Evolutionary conservation across 1,140 invertebrate genomes (phyloP), one percentile per base, ranked within the genome.

Genomic region (Drosophila subobscura): DNA sequence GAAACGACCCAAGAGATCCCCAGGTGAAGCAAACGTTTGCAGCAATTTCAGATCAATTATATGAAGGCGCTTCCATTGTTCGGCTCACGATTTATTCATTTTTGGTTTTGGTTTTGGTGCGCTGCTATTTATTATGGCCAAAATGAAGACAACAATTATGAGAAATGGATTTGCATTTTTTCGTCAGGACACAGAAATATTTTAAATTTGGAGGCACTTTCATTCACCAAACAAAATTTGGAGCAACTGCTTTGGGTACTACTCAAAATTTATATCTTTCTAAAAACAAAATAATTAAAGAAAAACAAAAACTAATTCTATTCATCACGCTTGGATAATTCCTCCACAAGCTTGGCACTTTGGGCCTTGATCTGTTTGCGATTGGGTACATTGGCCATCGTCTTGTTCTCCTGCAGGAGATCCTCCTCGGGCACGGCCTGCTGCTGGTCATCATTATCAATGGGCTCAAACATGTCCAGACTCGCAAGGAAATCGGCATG

Each of bases 341-440:
- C 90, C 22, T 91, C 90, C 2, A 91, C 52, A 6, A 79, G 56
- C 52, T 89, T 88, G 20, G 72, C 77, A 68, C 90, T 91, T 29
- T 86, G 81, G 5, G 74, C 58, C 66, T 91, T 91, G 5, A 91
- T 88, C 51, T 88, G 81, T 16, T 91, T 81, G 42, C 90, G 80
- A 70, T 78, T 91, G 0, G 88, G 90, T 20, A 91, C 83, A 73
- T 85, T 77, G 27, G 73, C 81, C 51, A 72, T 60, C 6, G 59
- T 77, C 61, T 91, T 91, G 29, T 73, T 76, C 47, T 91, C 89
- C 46, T 72, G 68, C 23, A 90, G 45, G 2, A 84, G 27, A 55
- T 85, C 83, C 7, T 89, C 79, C 12, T 77, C 77, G 0, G 63
- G 54, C 4, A 55, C 72, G 0, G 50, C 53, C 25, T 72, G 50